Percentiles rank a stretch among this genome's conserved stretches.
Evolutionary conservation across 1,140 invertebrate species (phyloP).

Genomic region (Drosophila sulfurigaster): DNA sequence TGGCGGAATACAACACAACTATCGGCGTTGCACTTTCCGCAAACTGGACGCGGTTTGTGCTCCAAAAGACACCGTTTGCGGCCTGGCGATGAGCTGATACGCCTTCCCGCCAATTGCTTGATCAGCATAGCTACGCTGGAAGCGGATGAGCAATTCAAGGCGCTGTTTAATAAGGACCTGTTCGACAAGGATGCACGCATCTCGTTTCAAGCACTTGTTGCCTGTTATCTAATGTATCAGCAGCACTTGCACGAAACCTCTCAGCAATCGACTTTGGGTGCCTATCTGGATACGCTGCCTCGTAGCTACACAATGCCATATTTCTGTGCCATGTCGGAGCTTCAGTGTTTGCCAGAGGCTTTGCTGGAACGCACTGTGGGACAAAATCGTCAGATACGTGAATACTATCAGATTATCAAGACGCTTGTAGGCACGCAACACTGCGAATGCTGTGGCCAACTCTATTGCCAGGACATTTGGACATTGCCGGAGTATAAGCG

Average conservation of each 20-base stretch:
- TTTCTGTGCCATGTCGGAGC: constrained; percentile 85
- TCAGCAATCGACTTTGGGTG: constrained; percentile 67
- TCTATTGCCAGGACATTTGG: constrained; percentile 83
- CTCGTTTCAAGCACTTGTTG: constrained; percentile 86
- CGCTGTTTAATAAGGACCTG: constrained; percentile 54
- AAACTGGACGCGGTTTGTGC: constrained; percentile 73
- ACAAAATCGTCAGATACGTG: constrained; percentile 79
- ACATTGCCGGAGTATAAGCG: constrained; percentile 85
- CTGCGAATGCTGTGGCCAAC: constrained; percentile 80
- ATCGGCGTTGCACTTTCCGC: constrained; percentile 38
- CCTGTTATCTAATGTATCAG: constrained; percentile 88
- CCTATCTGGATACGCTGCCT: constrained; percentile 88
- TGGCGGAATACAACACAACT: constrained; percentile 72
- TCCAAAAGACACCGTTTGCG: constrained; percentile 53
- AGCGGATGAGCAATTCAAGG: constrained; percentile 62
- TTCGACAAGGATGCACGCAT: constrained; percentile 73
- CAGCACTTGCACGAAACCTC: constrained; percentile 78
- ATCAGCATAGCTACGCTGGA: constrained; percentile 74
- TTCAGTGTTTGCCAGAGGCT: constrained; percentile 81
- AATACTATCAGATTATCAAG: constrained; percentile 53
- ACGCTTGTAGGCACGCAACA: constrained; percentile 16
- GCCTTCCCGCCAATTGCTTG: constrained; percentile 60
- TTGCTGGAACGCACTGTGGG: constrained; percentile 72
- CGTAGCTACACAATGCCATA: constrained; percentile 86
- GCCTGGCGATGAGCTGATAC: constrained; percentile 61